These are phyloP conservation scores for Crocallis elinguaria DNA, from an alignment of 2,888 invertebrate genomes.

Conservation along the genomic window DNA sequence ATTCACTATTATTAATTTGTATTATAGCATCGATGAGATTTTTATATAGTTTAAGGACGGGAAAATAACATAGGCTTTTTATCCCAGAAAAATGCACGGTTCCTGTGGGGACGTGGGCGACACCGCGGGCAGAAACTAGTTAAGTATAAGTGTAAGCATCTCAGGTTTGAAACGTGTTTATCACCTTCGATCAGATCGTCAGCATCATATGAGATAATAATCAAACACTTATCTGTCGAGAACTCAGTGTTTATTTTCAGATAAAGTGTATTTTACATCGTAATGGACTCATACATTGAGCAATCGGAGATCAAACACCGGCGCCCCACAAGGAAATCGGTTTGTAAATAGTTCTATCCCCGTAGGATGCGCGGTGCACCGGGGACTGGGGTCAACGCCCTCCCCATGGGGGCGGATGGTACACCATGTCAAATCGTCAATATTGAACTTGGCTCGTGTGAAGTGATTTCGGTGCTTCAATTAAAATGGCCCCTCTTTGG, in stretches of 20 bases:
- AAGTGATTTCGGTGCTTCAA: conserved; percentile 32
- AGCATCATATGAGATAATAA: no score
- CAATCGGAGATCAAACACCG: conserved; percentile 20
- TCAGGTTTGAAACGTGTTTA: no score
- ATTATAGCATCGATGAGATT: no score
- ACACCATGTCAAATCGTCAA: conserved; percentile 50
- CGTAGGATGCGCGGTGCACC: conserved; percentile 19
- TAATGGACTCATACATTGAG: not conserved
- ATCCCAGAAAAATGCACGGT: no score
- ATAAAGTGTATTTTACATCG: not conserved
- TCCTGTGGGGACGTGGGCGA: no score
- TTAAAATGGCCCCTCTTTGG: conserved; percentile 26
- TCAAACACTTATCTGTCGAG: not conserved
- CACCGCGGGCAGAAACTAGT: no score
- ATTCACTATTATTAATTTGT: no score
- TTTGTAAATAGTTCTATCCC: conserved; percentile 26
- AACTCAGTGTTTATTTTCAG: not conserved
- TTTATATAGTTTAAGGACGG: no score
- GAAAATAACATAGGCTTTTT: no score
- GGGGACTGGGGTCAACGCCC: conserved; percentile 13
- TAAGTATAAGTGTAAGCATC: no score
- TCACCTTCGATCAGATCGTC: no score
- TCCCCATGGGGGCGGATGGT: conserved; percentile 39
- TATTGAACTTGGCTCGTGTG: conserved; percentile 44
- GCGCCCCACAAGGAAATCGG: conserved; percentile 6